Conservation (phyloP, 2,113 vertebrate species). For the mouse (Mus musculus) region GRCm39 chr7:117344001-117344500, state of each 20-base stretch:
- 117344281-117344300: not conserved
- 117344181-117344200: not conserved
- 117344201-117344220: not conserved
- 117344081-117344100: not conserved
- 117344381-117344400: not conserved
- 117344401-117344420: not conserved
- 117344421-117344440: not conserved
- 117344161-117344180: not conserved
- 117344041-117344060: not conserved
- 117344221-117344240: not conserved
- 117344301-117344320: not conserved
- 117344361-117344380: not conserved
- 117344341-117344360: not conserved
- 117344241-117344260: not conserved
- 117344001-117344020: not conserved
- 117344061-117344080: not conserved
- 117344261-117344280: not conserved
- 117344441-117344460: not conserved
- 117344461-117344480: accelerated
- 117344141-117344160: not conserved
- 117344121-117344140: not conserved
- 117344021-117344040: not conserved
- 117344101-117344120: not conserved
- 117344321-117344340: not conserved
- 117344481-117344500: not conserved